Evolutionary conservation across 2,888 invertebrate species (phyloP).

Genomic region (Maniola hyperantus): DNA sequence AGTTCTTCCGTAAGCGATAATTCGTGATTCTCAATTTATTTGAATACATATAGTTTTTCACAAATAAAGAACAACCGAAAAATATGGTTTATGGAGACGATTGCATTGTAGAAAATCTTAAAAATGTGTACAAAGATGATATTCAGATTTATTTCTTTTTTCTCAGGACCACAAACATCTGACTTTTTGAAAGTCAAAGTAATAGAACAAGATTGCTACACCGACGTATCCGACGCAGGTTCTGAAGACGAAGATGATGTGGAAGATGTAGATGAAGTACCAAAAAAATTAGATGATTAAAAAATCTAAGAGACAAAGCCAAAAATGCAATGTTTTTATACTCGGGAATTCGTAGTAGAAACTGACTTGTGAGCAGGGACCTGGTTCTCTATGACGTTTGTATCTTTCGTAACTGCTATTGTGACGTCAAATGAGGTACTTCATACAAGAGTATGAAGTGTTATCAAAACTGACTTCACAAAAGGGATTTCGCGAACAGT

Average conservation of each 20-base stretch:
- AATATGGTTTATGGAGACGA: background rate
- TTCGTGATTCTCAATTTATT: too few species aligned
- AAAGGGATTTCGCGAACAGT: background rate
- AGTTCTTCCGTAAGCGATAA: too few species aligned
- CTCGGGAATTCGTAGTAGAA: background rate
- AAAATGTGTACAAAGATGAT: background rate
- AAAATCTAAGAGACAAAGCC: background rate
- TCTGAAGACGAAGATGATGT: conserved; percentile 59
- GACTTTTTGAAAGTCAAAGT: conserved; percentile 71
- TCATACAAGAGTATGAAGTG: background rate
- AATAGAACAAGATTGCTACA: conserved; percentile 70
- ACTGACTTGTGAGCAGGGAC: background rate
- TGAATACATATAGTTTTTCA: too few species aligned
- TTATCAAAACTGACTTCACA: background rate
- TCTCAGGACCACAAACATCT: conserved; percentile 64
- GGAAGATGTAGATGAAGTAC: conserved; percentile 15
- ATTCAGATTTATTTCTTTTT: background rate
- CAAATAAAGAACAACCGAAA: background rate
- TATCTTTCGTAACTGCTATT: background rate
- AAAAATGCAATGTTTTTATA: background rate
- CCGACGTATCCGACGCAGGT: conserved; percentile 78
- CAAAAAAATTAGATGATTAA: conserved; percentile 27
- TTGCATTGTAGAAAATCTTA: background rate
- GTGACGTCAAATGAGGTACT: background rate
- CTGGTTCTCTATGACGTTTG: background rate